phyloP scores from a whole-genome alignment of 2,888 invertebrate genomes.

The Andrena camellia region DNA sequence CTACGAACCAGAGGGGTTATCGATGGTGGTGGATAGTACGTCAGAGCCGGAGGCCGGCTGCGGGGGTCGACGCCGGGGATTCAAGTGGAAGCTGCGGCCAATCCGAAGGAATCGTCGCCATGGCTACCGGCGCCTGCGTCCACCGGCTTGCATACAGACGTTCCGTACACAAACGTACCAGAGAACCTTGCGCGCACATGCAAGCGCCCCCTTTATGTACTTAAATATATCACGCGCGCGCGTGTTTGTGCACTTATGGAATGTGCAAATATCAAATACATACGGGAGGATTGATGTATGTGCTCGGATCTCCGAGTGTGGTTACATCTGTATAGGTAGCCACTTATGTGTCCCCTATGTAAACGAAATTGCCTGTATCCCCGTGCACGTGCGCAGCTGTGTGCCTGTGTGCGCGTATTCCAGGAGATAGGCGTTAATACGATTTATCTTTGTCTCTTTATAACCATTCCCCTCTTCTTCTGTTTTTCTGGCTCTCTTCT shows the following conservation, averaged over 20 bases:
- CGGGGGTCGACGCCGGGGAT: slow-evolving; percentile 77
- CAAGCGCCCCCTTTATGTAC: slow-evolving; percentile 24
- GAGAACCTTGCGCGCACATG: slow-evolving; percentile 22
- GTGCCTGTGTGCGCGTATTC: slow-evolving; percentile 2
- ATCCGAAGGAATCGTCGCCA: slow-evolving; percentile 85
- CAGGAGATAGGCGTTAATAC: slow-evolving; percentile 55
- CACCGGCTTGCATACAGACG: slow-evolving; percentile 73
- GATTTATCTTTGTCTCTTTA: slow-evolving; percentile 57
- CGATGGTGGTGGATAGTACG: slow-evolving; percentile 81
- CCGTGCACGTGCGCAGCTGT: neutral
- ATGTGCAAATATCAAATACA: slow-evolving; percentile 57
- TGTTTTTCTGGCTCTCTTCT: neutral
- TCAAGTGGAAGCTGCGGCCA: slow-evolving; percentile 84
- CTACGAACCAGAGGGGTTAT: slow-evolving; percentile 78
- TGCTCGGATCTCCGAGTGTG: neutral
- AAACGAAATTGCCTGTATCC: slow-evolving; percentile 3
- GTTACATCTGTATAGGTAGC: neutral
- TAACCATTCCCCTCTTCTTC: slow-evolving; percentile 4
- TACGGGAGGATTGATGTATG: neutral
- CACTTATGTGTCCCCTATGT: slow-evolving; percentile 31
- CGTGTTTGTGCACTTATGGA: slow-evolving; percentile 56
- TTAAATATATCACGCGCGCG: slow-evolving; percentile 53
- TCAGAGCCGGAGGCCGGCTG: slow-evolving; percentile 69
- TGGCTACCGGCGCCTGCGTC: slow-evolving; percentile 84
- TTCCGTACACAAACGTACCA: slow-evolving; percentile 55